phyloP scores from a whole-genome alignment of 2,888 invertebrate species.

The Mimas tiliae region DNA sequence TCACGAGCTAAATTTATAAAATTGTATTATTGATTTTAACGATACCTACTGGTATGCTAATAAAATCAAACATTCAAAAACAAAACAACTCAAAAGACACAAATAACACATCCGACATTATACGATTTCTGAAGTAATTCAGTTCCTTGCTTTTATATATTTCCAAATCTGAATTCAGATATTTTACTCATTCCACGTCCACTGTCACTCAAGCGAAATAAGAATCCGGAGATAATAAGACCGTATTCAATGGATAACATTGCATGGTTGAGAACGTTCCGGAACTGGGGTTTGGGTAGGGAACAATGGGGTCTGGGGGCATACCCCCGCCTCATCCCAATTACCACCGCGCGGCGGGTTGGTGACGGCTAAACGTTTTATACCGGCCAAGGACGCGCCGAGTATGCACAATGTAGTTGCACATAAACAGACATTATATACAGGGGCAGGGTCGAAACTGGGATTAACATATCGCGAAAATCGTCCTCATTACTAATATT shows the following conservation, averaged over 20 bases:
- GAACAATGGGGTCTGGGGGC: conserved; percentile 63
- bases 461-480: background rate
- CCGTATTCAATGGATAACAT: conserved; percentile 43
- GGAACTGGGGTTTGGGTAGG: conserved; percentile 49
- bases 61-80: no score
- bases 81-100: no score
- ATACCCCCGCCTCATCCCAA: conserved; percentile 57
- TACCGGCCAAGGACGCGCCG: conserved; percentile 73
- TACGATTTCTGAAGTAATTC: background rate
- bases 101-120: background rate
- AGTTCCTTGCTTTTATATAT: background rate
- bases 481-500: background rate
- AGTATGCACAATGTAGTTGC: conserved; percentile 49
- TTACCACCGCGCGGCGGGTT: conserved; percentile 37
- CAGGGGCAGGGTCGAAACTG: background rate
- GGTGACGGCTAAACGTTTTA: conserved; percentile 70
- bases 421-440: conserved; percentile 13
- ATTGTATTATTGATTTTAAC: no score
- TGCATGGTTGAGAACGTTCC: conserved; percentile 19
- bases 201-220: conserved; percentile 23
- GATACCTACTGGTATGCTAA: no score
- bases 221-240: conserved; percentile 28
- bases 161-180: background rate
- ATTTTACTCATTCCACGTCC: background rate
- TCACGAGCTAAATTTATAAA: no score